Base-by-base conservation (phyloP, 2,113 vertebrate species). In the Colossoma macropomum region DNA sequence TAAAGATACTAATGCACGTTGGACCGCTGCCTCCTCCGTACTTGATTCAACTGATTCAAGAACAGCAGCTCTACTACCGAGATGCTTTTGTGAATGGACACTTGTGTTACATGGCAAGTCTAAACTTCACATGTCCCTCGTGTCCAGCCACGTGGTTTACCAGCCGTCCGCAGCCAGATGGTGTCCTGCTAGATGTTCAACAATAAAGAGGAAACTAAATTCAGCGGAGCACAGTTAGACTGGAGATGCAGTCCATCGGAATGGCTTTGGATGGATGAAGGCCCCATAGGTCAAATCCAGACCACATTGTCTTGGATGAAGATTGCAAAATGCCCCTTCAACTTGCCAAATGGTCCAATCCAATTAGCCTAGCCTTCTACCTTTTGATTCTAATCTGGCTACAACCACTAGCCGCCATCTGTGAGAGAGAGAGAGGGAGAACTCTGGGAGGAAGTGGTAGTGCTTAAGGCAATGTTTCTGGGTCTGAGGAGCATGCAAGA, bases 171-270 rank as follows among this genome's bases (percentile, higher is more conserved):
- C 86, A 77, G 62, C 89, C 92, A 93, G 93, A 92, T 94, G 91
- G 76, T 38, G 80, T 88, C 79, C 79, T 82, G 84, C 86, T 89
- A 89, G 92, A 90, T 85, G 81, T 88, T 90, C 88, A 87, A 89
- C 86, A 82, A 86, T 86, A 86, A 80, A 78, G 86, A 70, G 72
- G 85, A 87, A 92, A 91, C 92, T 88, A 85, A 92, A 91, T 91
- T 88, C 90, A 77, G 88, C 89, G 89, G 85, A 85, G 91, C 89
- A 85, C 82, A 88, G 88, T 91, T 88, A 84, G 88, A 92, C 86
- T 69, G 45, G 77, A 59, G 86, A 68, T 79, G 74, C 92, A 89
- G 92, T 93, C 88, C 89, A 87, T 90, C 80, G 84, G 78, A 92
- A 82, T 82, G 79, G 81, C 71, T 82, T 86, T 88, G 69, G 77